These are phyloP conservation scores for Hydraecia micacea DNA, from an alignment of 2,888 invertebrate genomes.

Conservation along the genomic window DNA sequence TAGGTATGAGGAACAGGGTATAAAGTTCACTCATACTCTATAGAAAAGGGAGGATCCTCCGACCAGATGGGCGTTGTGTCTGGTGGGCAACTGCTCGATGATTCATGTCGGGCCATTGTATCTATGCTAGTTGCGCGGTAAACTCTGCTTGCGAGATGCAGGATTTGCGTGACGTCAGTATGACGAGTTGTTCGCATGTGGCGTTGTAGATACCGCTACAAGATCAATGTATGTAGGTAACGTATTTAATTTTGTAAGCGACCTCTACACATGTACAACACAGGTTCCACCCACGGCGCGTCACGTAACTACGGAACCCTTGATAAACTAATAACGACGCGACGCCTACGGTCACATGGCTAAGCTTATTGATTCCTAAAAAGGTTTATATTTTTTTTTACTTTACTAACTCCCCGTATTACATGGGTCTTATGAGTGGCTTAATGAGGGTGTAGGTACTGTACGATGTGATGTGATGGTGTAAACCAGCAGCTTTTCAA, in stretches of 20 bases:
- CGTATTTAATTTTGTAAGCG: conserved; percentile 21
- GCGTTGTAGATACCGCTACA: too few relatives aligned
- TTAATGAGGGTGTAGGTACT: not conserved
- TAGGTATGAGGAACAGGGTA: too few relatives aligned
- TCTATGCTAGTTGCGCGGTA: too few relatives aligned
- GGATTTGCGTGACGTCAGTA: too few relatives aligned
- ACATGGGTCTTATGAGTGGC: not conserved
- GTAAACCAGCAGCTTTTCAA: not conserved
- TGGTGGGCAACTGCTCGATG: too few relatives aligned
- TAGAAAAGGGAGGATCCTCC: too few relatives aligned
- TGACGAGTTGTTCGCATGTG: too few relatives aligned
- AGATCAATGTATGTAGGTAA: not conserved
- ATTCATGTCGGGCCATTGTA: too few relatives aligned
- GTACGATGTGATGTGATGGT: not conserved
- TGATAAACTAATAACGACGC: conserved; percentile 53
- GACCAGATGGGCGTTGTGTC: too few relatives aligned
- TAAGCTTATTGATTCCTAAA: conserved; percentile 24
- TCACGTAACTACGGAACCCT: conserved; percentile 53
- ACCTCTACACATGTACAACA: not conserved
- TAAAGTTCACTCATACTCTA: too few relatives aligned
- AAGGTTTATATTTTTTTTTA: conserved; percentile 1
- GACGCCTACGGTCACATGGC: conserved; percentile 8
- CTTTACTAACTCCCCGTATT: too few relatives aligned
- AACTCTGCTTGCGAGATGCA: too few relatives aligned
- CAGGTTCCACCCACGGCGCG: conserved; percentile 9